Evolutionary conservation across 2,888 invertebrate genomes (phyloP).

Genomic region (Conchocele bisecta): DNA sequence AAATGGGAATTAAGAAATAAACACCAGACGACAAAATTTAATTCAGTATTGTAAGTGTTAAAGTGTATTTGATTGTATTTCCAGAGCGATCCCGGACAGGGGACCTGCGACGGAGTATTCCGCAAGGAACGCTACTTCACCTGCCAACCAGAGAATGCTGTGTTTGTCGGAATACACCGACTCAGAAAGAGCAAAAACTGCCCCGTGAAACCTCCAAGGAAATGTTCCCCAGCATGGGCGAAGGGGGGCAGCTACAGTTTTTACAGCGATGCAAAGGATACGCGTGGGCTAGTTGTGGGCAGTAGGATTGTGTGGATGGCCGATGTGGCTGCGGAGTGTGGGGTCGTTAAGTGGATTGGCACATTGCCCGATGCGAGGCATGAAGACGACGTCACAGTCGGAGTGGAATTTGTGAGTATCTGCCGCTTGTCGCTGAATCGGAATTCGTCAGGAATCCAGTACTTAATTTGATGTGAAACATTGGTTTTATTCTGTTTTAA

Average conservation of each 20-base stretch:
- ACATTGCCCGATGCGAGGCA: slow-evolving; percentile 82
- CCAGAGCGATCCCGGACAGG: slow-evolving; percentile 65
- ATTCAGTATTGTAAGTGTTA: too few species aligned
- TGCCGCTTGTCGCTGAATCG: too few species aligned
- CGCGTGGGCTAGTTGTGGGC: slow-evolving; percentile 78
- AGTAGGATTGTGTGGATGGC: slow-evolving; percentile 85
- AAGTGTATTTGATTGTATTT: slow-evolving; percentile 14
- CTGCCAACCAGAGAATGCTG: slow-evolving; percentile 64
- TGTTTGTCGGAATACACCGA: slow-evolving; percentile 72
- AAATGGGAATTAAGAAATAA: too few species aligned
- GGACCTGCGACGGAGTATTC: slow-evolving; percentile 70
- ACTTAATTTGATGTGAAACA: too few species aligned
- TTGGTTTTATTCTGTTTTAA: too few species aligned
- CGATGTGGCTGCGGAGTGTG: slow-evolving; percentile 84
- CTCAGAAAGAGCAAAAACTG: slow-evolving; percentile 57
- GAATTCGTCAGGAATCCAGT: too few species aligned
- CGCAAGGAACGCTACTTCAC: slow-evolving; percentile 66
- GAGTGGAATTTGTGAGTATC: slow-evolving; percentile 85
- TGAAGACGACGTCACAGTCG: slow-evolving; percentile 84
- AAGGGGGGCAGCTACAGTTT: too few species aligned
- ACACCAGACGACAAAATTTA: too few species aligned
- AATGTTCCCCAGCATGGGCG: neutral
- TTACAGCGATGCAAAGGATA: too few species aligned
- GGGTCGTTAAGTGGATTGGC: slow-evolving; percentile 85
- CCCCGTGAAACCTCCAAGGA: slow-evolving; percentile 24